Evolutionary conservation across 2,888 invertebrate genomes (phyloP).

Genomic region (Temnothorax rugatulus): DNA sequence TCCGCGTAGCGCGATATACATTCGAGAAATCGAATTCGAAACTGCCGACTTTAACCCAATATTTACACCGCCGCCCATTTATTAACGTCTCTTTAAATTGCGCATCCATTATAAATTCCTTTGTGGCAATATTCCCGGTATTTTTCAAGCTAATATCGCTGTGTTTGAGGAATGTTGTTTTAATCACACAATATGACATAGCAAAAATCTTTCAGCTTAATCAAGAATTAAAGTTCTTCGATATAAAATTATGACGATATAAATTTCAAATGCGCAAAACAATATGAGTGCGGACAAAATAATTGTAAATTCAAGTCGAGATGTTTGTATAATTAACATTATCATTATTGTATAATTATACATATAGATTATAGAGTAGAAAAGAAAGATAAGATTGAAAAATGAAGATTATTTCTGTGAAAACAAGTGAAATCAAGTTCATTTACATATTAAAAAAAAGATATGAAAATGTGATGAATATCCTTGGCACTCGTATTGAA

Average conservation of each 20-base stretch:
- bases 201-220: not conserved
- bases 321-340: not conserved
- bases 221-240: not conserved
- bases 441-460: constrained; percentile 41
- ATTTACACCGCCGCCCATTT: constrained; percentile 43
- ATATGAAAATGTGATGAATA: constrained; percentile 36
- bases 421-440: not conserved
- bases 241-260: not conserved
- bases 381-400: not conserved
- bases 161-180: constrained; percentile 4
- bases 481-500: constrained; percentile 49
- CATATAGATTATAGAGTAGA: not conserved
- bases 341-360: not conserved
- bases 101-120: constrained; percentile 7
- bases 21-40: constrained; percentile 53
- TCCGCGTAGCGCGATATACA: constrained; percentile 48
- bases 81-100: constrained; percentile 48
- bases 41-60: constrained; percentile 41
- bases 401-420: not conserved
- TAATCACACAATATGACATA: not conserved
- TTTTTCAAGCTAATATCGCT: constrained; percentile 26
- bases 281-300: not conserved
- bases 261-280: not conserved
- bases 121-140: constrained; percentile 7
- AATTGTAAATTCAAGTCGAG: constrained; percentile 2